These are phyloP conservation scores for Etia nguti DNA, from an alignment of 2,113 vertebrate species.

Conservation along the genomic window DNA sequence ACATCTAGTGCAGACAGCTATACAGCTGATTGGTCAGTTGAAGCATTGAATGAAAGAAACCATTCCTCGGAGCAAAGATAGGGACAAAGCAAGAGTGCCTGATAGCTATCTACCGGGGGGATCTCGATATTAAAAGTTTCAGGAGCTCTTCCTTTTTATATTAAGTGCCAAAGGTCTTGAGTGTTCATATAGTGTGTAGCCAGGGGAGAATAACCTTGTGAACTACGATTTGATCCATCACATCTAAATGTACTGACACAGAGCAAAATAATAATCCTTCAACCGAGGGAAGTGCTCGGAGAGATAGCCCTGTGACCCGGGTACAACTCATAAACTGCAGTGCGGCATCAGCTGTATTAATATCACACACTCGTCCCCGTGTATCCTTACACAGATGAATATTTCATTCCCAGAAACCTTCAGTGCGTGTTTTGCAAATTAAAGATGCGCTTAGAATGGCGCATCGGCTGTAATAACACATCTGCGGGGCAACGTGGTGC, in stretches of 20 bases:
- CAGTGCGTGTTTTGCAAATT: constrained; percentile 13
- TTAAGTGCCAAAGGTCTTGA: constrained; percentile 1
- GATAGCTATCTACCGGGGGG: neutral
- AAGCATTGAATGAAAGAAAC: neutral
- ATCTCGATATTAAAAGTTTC: constrained; percentile 44
- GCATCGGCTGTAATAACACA: constrained; percentile 25
- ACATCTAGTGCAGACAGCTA: constrained; percentile 6
- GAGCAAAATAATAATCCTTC: constrained; percentile 34
- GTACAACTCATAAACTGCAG: constrained; percentile 72
- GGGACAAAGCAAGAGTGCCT: neutral
- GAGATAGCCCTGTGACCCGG: constrained; percentile 54
- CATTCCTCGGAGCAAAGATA: neutral
- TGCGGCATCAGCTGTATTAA: constrained; percentile 71
- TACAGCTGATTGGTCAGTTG: constrained; percentile 18
- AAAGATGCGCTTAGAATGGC: constrained; percentile 36
- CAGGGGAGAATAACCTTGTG: constrained; percentile 37
- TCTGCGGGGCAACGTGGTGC: constrained; percentile 20
- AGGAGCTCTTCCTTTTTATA: neutral
- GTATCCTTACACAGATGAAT: constrained; percentile 51
- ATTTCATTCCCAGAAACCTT: constrained; percentile 42
- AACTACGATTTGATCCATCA: constrained; percentile 39
- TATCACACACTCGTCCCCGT: constrained; percentile 49
- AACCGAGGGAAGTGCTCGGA: constrained; percentile 5
- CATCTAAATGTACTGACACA: constrained; percentile 33
- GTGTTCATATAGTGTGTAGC: constrained; percentile 14